These are phyloP conservation scores for Octodonta nipae DNA, from an alignment of 2,888 invertebrate species.

Conservation along the genomic window DNA sequence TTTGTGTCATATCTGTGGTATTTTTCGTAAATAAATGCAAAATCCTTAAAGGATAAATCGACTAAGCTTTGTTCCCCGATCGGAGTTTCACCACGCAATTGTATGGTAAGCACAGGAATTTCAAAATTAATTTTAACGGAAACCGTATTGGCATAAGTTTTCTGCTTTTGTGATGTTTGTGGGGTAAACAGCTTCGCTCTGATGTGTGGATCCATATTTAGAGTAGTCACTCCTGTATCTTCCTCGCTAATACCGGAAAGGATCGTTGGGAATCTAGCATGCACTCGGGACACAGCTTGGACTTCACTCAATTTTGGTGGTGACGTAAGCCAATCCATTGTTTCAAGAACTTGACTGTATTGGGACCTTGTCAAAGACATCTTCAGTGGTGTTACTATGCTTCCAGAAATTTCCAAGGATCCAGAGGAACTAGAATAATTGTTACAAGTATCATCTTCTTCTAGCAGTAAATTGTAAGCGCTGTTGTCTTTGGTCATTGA, in stretches of 20 bases:
- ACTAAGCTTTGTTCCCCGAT: constrained; percentile 64
- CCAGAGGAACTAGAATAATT: constrained; percentile 12
- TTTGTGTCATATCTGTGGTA: constrained; percentile 55
- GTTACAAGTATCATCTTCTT: constrained; percentile 20
- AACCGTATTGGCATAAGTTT: constrained; percentile 5
- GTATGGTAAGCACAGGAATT: constrained; percentile 59
- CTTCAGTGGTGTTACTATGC: constrained; percentile 71
- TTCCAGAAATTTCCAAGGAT: constrained; percentile 50
- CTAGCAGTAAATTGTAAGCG: constrained; percentile 27
- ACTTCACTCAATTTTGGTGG: constrained; percentile 28
- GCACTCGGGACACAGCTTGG: constrained; percentile 22
- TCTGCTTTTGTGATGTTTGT: constrained; percentile 7
- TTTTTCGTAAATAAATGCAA: constrained; percentile 60
- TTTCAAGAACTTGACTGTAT: constrained; percentile 79
- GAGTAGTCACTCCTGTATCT: constrained; percentile 37
- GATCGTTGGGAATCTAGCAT: constrained; percentile 18
- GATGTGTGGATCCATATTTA: constrained; percentile 50
- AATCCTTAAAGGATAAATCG: constrained; percentile 71
- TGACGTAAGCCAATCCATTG: constrained; percentile 37
- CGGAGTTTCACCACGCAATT: constrained; percentile 57
- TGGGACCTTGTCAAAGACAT: constrained; percentile 74
- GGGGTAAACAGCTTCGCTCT: constrained; percentile 42
- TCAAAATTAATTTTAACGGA: constrained; percentile 48
- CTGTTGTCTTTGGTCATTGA: constrained; percentile 20
- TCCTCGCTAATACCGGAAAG: constrained; percentile 35